Base-by-base conservation (phyloP, 2,888 invertebrate genomes). In the Trissolcus brochymenae region DNA sequence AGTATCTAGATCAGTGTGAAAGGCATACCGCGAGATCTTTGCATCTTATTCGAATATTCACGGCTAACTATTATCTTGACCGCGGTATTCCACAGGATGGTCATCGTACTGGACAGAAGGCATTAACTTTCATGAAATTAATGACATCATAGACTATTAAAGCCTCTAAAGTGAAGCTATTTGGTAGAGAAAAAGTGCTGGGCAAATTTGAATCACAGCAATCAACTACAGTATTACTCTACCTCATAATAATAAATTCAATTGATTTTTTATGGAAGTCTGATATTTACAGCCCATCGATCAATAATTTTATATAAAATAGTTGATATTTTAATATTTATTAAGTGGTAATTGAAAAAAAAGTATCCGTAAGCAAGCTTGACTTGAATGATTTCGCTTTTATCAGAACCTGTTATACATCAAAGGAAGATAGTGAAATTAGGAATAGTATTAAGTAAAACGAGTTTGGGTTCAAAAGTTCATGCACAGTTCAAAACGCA, bases 1-100 rank as follows among this genome's bases (percentile, higher is more conserved):
- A 80, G 73, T 60, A 57, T 66, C 80, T 79, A 82, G 81, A 80
- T 61, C 53, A 66, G 73, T 79, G 84, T 82, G 86, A 86, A 85
- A 85, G 84, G 83, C 80, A 81, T 78, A 79, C 67, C 62, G 29
- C 66, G 21, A 25, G 41, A 41, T 72, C 57, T 13, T 16, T 35
- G 65, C 40, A 61, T 50, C 40, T 55, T 21, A 11, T 6, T n/a
- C 14, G 17, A 55, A 61, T 55, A 70, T 70, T 61, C 61, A 61
- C 61, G 43, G 7, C 19, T 7, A 16, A n/a, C 6, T 25, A 29
- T 43, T 54, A 51, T 29, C 13, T 11, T 16, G 53, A 21, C 43
- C 35, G 16, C 1, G 46, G 11, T 13, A n/a, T 57, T 59, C 4
- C 35, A 67, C 49, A n/a, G 41, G 4, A 51, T 19, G 14, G 19